These are phyloP conservation scores for Chesias legatella DNA, from an alignment of 2,888 invertebrate genomes.

Conservation along the genomic window DNA sequence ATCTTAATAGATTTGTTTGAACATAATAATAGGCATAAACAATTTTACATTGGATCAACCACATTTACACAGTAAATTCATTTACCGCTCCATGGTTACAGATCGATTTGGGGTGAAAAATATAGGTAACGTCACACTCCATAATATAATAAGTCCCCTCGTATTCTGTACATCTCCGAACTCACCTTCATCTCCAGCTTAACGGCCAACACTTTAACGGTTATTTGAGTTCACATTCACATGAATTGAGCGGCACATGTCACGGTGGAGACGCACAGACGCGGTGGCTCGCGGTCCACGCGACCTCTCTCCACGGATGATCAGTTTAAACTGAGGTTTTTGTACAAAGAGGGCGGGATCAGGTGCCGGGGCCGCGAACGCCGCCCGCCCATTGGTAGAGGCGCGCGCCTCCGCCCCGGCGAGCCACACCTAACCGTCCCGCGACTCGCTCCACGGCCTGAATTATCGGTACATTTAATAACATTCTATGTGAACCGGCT, in stretches of 20 bases:
- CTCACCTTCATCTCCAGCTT: constrained; percentile 71
- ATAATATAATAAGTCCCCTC: no score
- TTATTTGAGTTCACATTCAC: constrained; percentile 43
- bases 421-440: constrained; percentile 28
- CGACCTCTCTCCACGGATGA: constrained; percentile 40
- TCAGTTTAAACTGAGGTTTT: constrained; percentile 48
- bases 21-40: no score
- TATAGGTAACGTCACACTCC: no score
- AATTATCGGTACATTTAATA: constrained; percentile 43
- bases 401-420: not conserved
- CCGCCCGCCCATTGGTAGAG: constrained; percentile 8
- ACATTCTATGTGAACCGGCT: constrained; percentile 33
- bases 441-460: constrained; percentile 26
- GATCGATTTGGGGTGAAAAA: no score
- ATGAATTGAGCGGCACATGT: constrained; percentile 5
- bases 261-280: not conserved
- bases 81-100: no score
- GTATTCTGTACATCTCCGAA: not conserved
- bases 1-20: no score
- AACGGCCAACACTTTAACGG: constrained; percentile 61
- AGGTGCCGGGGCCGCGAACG: constrained; percentile 19
- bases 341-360: constrained; percentile 41
- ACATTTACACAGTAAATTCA: no score
- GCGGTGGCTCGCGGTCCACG: constrained; percentile 18
- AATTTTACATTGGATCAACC: no score